Base-by-base conservation (phyloP, 2,888 invertebrate genomes). In the Drosophila neonasuta region DNA sequence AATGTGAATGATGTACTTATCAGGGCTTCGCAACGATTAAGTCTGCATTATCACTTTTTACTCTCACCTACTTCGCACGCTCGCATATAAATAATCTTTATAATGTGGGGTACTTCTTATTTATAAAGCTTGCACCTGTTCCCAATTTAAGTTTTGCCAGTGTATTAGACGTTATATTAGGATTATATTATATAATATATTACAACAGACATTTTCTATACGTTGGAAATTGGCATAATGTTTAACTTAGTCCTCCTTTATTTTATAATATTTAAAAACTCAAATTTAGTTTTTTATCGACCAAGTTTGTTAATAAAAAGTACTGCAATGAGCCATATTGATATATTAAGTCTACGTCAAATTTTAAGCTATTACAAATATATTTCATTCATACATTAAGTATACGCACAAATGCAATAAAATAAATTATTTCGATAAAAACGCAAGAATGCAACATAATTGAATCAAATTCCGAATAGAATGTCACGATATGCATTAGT, bases 1-100 rank as follows among this genome's bases (percentile, higher is more conserved):
- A 41, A 42, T 20, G 17, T 32, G 6, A 57, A 36, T 44, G 11
- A 29, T 8, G 6, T 41, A 44, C 32, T 49, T 39, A 46, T 60
- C 15, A 20, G 13, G 3, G 52, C n/a, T 46, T 11, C 41, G 17
- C 46, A n/a, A 7, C 32, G 29, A 34, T 46, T 41, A 46, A 29
- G 5, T 48, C 11, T 17, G 11, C 13, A 48, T 48, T 46, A 42
- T 41, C 41, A 20, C 41, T 42, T 20, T 24, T 32, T 29, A 11
- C 24, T 44, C 30, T 55, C 34, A 15, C 34, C 55, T 34, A 45
- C 13, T 20, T 32, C 10, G 17, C 32, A 7, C 10, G 10, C 7
- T 45, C 2, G n/a, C 32, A 55, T 55, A 13, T 51, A 15, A 32
- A 32, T 30, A 41, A 36, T 36, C n/a, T 36, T 2, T 36, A 6